Percentiles rank a stretch among this genome's conserved stretches.
phyloP scores from a whole-genome alignment of 1,140 invertebrate species.

The Hetaerina americana region DNA sequence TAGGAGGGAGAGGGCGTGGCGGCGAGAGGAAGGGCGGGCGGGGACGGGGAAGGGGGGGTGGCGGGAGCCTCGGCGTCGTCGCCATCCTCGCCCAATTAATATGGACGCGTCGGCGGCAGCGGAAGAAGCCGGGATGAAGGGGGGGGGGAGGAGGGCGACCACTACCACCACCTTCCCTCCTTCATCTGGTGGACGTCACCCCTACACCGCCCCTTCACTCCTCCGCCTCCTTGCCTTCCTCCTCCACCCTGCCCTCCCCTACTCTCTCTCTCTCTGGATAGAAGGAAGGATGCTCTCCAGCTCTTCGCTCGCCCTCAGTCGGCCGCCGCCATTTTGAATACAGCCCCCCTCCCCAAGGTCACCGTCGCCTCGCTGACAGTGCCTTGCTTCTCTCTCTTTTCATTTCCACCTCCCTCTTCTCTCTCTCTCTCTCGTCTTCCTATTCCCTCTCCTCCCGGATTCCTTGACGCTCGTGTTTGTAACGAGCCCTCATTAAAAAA shows the following conservation, averaged over 20 bases:
- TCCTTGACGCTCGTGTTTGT: background rate
- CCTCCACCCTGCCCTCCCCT: no score
- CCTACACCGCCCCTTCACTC: no score
- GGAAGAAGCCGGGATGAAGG: no score
- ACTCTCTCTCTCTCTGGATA: background rate
- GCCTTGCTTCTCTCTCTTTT: background rate
- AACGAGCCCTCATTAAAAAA: background rate
- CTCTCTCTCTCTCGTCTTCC: no score
- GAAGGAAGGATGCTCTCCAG: no score
- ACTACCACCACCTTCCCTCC: no score
- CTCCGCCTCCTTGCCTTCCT: no score
- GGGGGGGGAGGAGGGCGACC: no score
- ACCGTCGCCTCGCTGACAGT: background rate
- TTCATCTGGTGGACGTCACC: background rate
- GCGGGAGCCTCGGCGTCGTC: background rate
- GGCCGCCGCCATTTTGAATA: background rate
- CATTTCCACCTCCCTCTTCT: no score
- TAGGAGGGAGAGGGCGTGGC: background rate
- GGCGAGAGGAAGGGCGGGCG: no score
- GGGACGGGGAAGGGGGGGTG: background rate
- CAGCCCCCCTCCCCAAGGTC: background rate
- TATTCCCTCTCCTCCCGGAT: background rate
- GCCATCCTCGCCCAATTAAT: background rate
- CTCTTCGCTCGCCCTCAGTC: no score
- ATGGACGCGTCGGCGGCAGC: background rate